Conservation (phyloP, 2,113 vertebrate species). For the Gobiocypris rarus region DNA sequence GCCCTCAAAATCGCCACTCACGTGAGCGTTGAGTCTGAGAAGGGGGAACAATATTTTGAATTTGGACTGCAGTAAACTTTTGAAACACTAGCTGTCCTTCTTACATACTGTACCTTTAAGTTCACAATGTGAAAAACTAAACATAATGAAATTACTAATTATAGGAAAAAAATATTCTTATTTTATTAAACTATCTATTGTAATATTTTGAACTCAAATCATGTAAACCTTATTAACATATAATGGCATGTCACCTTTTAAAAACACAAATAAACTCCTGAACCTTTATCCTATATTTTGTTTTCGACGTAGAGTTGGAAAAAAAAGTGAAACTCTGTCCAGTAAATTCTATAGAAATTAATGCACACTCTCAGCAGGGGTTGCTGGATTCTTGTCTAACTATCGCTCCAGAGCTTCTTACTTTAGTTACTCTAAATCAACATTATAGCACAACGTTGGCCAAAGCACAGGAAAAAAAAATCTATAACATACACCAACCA, state of each 20-base stretch:
- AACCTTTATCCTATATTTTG: not conserved
- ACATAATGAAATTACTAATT: no score
- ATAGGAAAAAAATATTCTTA: no score
- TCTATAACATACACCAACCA: conserved; percentile 29
- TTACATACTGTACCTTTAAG: no score
- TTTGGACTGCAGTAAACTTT: no score
- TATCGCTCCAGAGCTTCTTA: not conserved
- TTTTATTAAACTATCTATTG: not conserved
- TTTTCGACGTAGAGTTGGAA: not conserved
- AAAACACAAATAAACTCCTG: not conserved
- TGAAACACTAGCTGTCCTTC: no score
- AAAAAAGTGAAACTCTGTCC: not conserved
- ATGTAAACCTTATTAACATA: not conserved
- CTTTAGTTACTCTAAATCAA: not conserved
- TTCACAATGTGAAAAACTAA: no score
- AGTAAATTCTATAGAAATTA: conserved; percentile 10
- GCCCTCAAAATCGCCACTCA: no score
- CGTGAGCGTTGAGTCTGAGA: no score
- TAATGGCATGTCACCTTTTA: not conserved
- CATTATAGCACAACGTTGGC: not conserved
- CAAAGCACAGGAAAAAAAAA: not conserved
- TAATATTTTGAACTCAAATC: not conserved
- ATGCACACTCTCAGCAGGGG: conserved; percentile 34
- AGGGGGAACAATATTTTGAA: no score
- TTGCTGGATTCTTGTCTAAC: conserved; percentile 3